Evolutionary conservation across 2,888 invertebrate species (phyloP).

Genomic region (Eupithecia dodoneata): DNA sequence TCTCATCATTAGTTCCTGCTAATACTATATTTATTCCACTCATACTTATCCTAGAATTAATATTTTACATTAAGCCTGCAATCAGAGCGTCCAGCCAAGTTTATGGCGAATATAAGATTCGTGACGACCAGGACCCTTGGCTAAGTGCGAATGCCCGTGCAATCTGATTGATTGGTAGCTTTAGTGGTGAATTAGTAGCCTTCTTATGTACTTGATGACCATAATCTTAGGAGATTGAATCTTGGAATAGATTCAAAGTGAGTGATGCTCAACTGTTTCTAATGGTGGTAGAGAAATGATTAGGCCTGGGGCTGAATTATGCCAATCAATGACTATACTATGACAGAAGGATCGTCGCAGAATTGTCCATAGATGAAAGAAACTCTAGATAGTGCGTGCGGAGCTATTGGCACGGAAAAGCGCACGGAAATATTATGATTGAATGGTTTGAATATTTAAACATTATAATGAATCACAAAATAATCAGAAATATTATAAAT

Average conservation of each 20-base stretch:
- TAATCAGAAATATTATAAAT: too few relatives aligned
- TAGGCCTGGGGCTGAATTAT: background rate
- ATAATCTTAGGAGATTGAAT: constrained; percentile 20
- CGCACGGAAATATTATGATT: too few relatives aligned
- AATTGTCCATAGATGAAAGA: too few relatives aligned
- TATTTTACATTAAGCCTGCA: constrained; percentile 63
- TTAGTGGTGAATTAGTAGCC: constrained; percentile 42
- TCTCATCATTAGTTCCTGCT: constrained; percentile 11
- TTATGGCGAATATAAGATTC: constrained; percentile 59
- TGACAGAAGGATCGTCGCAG: too few relatives aligned
- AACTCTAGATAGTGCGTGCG: too few relatives aligned
- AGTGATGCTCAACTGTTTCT: background rate
- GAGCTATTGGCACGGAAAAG: too few relatives aligned
- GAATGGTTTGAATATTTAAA: too few relatives aligned
- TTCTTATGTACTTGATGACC: constrained; percentile 22
- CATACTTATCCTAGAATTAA: constrained; percentile 53
- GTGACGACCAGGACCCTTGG: constrained; percentile 53
- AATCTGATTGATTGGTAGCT: constrained; percentile 41
- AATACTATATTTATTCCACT: constrained; percentile 11
- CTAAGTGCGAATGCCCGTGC: constrained; percentile 56
- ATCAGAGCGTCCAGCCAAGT: constrained; percentile 55
- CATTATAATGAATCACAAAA: too few relatives aligned
- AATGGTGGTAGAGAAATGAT: background rate
- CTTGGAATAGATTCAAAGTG: constrained; percentile 4
- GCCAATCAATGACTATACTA: too few relatives aligned